Conservation (phyloP, 2,888 invertebrate species). For the Scotopteryx bipunctaria region DNA sequence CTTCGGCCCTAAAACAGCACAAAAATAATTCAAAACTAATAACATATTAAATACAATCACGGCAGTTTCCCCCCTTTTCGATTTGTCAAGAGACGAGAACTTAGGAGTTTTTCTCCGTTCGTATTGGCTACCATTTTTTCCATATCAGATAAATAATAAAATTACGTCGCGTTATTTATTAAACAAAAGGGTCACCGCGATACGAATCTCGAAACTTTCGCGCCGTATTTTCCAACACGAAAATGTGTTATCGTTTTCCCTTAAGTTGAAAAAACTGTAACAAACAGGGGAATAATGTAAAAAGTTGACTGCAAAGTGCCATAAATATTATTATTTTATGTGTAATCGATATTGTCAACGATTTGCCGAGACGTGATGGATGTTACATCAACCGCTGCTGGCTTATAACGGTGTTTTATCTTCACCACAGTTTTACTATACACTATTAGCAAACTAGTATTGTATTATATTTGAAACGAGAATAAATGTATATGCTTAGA, state of each 20-base stretch:
- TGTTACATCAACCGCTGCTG: slow-evolving; percentile 50
- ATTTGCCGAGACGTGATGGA: slow-evolving; percentile 67
- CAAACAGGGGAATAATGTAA: slow-evolving; percentile 58
- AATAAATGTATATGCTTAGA: no score
- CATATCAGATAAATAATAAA: slow-evolving; percentile 34
- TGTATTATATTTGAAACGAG: slow-evolving; percentile 27
- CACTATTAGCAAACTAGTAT: slow-evolving; percentile 22
- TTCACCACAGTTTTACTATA: slow-evolving; percentile 42
- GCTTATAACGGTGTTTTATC: slow-evolving; percentile 53
- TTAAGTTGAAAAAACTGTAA: slow-evolving; percentile 54
- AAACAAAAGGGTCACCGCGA: slow-evolving; percentile 37
- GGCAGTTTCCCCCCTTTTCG: slow-evolving; percentile 27
- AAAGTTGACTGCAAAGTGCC: slow-evolving; percentile 55
- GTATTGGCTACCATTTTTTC: slow-evolving; percentile 26
- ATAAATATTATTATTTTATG: slow-evolving; percentile 64
- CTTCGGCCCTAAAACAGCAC: background rate
- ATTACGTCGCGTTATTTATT: slow-evolving; percentile 32
- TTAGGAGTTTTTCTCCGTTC: slow-evolving; percentile 19
- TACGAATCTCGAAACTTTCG: slow-evolving; percentile 42
- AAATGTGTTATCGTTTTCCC: slow-evolving; percentile 53
- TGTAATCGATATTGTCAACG: slow-evolving; percentile 69
- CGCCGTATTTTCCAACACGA: slow-evolving; percentile 35
- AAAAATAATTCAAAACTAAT: slow-evolving; percentile 17
- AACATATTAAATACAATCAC: slow-evolving; percentile 20
- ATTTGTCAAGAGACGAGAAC: slow-evolving; percentile 32